Base-by-base conservation (phyloP, 1,140 invertebrate species). In the Drosophila melanogaster region DNA sequence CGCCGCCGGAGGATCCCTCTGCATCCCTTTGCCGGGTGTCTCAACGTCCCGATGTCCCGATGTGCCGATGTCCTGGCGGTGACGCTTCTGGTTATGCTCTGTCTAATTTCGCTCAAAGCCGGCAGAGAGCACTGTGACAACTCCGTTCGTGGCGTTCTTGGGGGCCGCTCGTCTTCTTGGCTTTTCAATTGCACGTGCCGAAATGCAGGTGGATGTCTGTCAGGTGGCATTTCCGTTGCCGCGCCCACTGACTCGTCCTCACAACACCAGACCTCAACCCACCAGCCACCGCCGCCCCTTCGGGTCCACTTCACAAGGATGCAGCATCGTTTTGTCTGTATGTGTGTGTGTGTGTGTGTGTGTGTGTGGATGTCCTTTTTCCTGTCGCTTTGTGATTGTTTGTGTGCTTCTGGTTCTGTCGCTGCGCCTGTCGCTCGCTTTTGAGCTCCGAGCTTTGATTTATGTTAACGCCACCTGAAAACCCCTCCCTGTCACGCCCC, bases 101-200 rank as follows among this genome's bases (percentile, higher is more conserved):
- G 81, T 85, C 81, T 85, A 85, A 85, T 85, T 85, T 85, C 26
- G 66, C 81, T 85, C 77, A 85, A 81, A 84, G 83, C 60, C 62
- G 47, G 58, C 57, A 4, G 17, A 44, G 4, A 30, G 24, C 49
- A 40, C 62, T 56, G 66, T 70, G 64, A 70, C 66, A 70, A 57
- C 41, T 57, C 26, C 49, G 30, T 30, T 30, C 30, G 30, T 30
- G 61, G 38, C 59, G 43, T 84, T 71, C 75, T 80, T 44, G 49
- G 49, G 38, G 64, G 41, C 33, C 14, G 12, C 53, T 58, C 73
- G 11, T 55, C 40, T 22, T 43, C 43, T 64, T 55, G 54, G 62
- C 81, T 78, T 86, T 86, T 85, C 81, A 86, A 81, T 78, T 85
- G 81, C 81, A 86, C 81, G 81, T 86, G 77, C 81, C 78, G 43